Evolutionary conservation across 2,888 invertebrate species (phyloP).

Genomic region (Graphium colonna): DNA sequence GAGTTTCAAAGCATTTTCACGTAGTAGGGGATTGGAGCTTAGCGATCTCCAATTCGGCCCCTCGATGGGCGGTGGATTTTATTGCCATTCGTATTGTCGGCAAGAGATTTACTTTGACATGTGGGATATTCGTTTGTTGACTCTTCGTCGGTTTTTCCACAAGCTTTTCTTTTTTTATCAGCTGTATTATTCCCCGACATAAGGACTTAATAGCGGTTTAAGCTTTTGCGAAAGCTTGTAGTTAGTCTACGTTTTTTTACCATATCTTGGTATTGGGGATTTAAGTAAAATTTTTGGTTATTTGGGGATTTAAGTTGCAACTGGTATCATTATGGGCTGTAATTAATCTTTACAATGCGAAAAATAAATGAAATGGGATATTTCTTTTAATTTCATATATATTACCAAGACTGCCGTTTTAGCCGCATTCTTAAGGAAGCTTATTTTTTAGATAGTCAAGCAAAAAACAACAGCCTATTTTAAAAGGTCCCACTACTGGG

Average conservation of each 20-base stretch:
- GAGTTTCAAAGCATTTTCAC: not conserved
- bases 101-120: constrained; percentile 75
- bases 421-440: too few species aligned
- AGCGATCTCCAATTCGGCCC: constrained; percentile 57
- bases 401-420: too few species aligned
- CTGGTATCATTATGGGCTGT: too few species aligned
- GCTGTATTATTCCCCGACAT: constrained; percentile 42
- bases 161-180: constrained; percentile 43
- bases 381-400: too few species aligned
- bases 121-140: constrained; percentile 73
- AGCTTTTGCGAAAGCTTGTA: constrained; percentile 15
- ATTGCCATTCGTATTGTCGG: constrained; percentile 76
- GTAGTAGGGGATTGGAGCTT: constrained; percentile 57
- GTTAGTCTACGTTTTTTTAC: not conserved
- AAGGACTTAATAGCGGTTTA: constrained; percentile 40
- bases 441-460: too few species aligned
- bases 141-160: constrained; percentile 53
- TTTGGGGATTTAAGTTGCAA: too few species aligned
- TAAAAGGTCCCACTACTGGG: too few species aligned
- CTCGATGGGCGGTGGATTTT: constrained; percentile 60
- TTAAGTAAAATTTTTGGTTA: too few species aligned
- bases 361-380: too few species aligned
- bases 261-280: not conserved
- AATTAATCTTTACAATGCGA: too few species aligned
- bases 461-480: too few species aligned